Conservation (phyloP, 2,113 vertebrate genomes). For the Bubo bubo region DNA sequence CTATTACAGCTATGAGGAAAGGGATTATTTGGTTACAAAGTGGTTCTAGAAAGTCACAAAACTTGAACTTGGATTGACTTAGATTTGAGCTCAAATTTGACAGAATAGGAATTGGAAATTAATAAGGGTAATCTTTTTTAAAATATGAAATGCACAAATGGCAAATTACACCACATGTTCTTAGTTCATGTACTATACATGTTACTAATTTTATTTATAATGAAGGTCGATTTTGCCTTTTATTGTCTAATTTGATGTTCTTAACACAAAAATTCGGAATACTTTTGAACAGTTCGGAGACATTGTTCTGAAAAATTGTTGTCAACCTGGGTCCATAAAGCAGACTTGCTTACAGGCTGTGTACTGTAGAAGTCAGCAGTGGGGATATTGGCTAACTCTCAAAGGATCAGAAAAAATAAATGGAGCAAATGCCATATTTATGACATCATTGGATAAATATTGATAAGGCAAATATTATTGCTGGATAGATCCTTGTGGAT, state of each 20-base stretch:
- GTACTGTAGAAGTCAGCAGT: background rate
- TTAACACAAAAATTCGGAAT: background rate
- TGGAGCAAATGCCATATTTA: background rate
- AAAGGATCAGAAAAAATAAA: background rate
- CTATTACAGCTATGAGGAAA: background rate
- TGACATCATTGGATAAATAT: background rate
- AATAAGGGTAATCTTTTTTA: background rate
- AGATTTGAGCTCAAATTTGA: conserved; percentile 6
- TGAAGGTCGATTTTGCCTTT: background rate
- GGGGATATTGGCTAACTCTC: background rate
- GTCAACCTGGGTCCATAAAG: background rate
- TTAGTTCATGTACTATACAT: background rate
- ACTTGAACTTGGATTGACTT: background rate
- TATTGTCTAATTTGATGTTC: background rate
- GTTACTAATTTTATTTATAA: background rate
- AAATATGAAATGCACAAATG: background rate
- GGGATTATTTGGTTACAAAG: conserved; percentile 17
- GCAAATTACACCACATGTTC: background rate
- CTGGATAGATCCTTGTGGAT: background rate
- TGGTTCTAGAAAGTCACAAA: background rate
- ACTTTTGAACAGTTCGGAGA: background rate
- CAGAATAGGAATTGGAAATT: background rate
- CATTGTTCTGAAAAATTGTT: background rate
- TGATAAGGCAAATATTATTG: background rate
- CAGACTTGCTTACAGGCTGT: background rate